Percentiles rank a stretch among this genome's conserved stretches.
phyloP scores from a whole-genome alignment of 1,140 invertebrate genomes.

The Zaprionus vittiger region DNA sequence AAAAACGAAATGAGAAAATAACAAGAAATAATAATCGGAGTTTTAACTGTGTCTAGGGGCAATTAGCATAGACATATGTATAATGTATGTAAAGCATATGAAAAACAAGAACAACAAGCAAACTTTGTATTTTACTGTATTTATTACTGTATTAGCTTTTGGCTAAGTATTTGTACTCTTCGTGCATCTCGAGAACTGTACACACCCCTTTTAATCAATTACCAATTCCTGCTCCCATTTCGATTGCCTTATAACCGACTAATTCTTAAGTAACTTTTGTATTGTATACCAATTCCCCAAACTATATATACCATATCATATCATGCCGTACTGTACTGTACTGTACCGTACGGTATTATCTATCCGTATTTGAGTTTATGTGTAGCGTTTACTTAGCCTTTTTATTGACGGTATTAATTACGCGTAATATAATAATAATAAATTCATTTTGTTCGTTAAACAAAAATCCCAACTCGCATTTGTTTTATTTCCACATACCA shows the following conservation, averaged over 20 bases:
- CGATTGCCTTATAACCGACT: slow-evolving; percentile 47
- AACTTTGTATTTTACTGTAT: slow-evolving; percentile 59
- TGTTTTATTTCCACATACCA: slow-evolving; percentile 55
- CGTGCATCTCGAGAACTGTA: slow-evolving; percentile 40
- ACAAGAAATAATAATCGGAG: slow-evolving; percentile 27
- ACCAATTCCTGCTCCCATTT: slow-evolving; percentile 2
- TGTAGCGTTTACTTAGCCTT: slow-evolving; percentile 76
- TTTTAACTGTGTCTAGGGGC: slow-evolving; percentile 40
- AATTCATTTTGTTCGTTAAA: slow-evolving; percentile 82
- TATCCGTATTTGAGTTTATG: slow-evolving; percentile 54
- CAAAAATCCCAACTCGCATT: slow-evolving; percentile 48
- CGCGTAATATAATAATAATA: slow-evolving; percentile 57
- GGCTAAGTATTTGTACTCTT: slow-evolving; percentile 28
- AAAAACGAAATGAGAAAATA: slow-evolving; percentile 2
- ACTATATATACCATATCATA: slow-evolving; percentile 31
- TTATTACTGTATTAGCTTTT: slow-evolving; percentile 55
- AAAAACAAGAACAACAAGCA: slow-evolving; percentile 40
- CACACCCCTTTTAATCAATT: slow-evolving; percentile 1
- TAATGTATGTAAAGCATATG: slow-evolving; percentile 41
- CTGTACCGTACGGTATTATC: slow-evolving; percentile 2
- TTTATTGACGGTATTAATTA: slow-evolving; percentile 83
- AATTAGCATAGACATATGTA: slow-evolving; percentile 54
- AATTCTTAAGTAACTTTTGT: slow-evolving; percentile 73
- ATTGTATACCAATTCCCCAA: slow-evolving; percentile 47
- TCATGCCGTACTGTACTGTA: slow-evolving; percentile 6